These are phyloP conservation scores for Xestia ashworthii DNA, from an alignment of 2,888 invertebrate genomes.

Conservation along the genomic window DNA sequence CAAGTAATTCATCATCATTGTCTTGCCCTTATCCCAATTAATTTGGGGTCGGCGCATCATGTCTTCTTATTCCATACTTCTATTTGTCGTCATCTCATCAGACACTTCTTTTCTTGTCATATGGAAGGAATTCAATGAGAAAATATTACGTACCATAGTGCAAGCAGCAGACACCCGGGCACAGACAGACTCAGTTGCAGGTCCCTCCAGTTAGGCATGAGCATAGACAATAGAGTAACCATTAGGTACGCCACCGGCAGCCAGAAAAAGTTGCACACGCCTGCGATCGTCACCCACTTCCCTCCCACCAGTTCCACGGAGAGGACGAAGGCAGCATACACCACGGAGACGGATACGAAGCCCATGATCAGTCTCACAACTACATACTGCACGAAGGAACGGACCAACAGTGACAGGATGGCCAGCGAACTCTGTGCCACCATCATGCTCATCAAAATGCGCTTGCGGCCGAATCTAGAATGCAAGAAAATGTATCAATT, in stretches of 20 bases:
- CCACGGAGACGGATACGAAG: conserved; percentile 95
- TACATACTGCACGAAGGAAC: conserved; percentile 93
- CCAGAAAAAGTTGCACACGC: conserved; percentile 95
- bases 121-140: conserved; percentile 1
- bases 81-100: no score
- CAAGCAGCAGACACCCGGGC: conserved; percentile 93
- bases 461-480: conserved; percentile 93
- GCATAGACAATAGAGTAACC: conserved; percentile 93
- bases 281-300: conserved; percentile 95
- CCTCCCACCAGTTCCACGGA: conserved; percentile 95
- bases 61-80: no score
- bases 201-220: conserved; percentile 93
- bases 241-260: conserved; percentile 94
- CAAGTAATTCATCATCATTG: no score
- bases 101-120: no score
- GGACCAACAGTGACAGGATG: conserved; percentile 93
- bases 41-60: no score
- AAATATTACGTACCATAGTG: conserved; percentile 90
- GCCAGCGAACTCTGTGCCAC: conserved; percentile 93
- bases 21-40: no score
- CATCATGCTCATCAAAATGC: conserved; percentile 93
- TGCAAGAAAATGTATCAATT: conserved; percentile 17
- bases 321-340: conserved; percentile 95
- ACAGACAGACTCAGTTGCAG: conserved; percentile 93
- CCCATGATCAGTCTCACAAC: conserved; percentile 93